These are phyloP conservation scores for Dasysyrphus tricinctus DNA, from an alignment of 2,888 invertebrate species.

Conservation along the genomic window DNA sequence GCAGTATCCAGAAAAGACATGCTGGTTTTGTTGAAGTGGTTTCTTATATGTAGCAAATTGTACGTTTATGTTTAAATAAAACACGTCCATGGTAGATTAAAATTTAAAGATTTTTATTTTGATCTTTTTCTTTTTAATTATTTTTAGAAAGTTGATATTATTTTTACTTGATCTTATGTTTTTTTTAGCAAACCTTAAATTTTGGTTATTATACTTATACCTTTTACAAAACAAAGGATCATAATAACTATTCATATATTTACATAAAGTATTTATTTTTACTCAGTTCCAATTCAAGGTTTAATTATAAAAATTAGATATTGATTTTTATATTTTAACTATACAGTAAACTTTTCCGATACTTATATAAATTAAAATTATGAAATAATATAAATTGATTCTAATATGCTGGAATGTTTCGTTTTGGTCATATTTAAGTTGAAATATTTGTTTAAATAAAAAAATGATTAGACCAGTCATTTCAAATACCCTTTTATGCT, in stretches of 20 bases:
- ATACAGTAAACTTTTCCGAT: not conserved
- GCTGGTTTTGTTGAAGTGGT: too few relatives aligned
- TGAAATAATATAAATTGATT: not conserved
- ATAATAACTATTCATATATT: not conserved
- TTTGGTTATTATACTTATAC: not conserved
- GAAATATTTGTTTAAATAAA: not conserved
- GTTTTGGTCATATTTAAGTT: conserved; percentile 15
- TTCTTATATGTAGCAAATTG: too few relatives aligned
- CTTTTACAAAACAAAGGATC: not conserved
- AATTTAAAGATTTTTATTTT: conserved; percentile 60
- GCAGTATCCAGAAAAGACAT: too few relatives aligned
- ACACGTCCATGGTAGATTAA: conserved; percentile 47
- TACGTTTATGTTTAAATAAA: not conserved
- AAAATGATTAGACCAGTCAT: not conserved
- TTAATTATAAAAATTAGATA: not conserved
- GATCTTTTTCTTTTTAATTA: conserved; percentile 13
- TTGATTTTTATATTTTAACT: not conserved
- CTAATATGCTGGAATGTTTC: not conserved
- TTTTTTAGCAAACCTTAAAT: conserved; percentile 41
- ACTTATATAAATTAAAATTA: not conserved
- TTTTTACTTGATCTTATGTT: conserved; percentile 33
- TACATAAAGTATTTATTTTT: conserved; percentile 5
- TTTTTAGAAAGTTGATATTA: conserved; percentile 35
- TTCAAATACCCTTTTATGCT: not conserved
- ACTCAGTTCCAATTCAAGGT: conserved; percentile 14